These are phyloP conservation scores for Lepidothrix coronata DNA, from an alignment of 2,113 vertebrate species.

Conservation along the genomic window DNA sequence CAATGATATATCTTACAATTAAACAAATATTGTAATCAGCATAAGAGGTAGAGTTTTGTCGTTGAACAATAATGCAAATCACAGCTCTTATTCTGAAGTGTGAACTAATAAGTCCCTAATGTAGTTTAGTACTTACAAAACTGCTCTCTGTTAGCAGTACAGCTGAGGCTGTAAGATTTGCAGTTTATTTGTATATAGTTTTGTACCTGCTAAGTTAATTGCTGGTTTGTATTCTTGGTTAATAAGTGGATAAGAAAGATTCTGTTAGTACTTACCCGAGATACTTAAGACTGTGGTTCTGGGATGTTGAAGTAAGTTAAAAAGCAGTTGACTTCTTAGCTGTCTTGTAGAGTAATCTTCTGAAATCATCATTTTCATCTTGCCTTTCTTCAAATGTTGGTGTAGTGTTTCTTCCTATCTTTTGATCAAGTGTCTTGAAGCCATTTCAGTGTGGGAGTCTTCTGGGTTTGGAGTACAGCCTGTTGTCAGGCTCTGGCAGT, in stretches of 20 bases:
- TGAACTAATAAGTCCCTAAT: background rate
- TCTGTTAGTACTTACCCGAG: slow-evolving; percentile 15
- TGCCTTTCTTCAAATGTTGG: background rate
- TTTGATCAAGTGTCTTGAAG: background rate
- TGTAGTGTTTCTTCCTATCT: background rate
- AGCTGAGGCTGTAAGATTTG: background rate
- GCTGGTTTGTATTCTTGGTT: background rate
- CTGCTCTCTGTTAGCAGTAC: background rate
- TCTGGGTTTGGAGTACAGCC: background rate
- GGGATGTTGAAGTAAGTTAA: background rate
- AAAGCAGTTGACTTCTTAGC: background rate
- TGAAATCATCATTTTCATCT: background rate
- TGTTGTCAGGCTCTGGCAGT: background rate
- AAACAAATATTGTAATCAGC: background rate
- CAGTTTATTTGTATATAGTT: background rate
- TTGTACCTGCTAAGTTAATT: background rate
- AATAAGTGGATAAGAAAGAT: background rate
- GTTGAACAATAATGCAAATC: slow-evolving; percentile 38
- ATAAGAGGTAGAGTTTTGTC: slow-evolving; percentile 8
- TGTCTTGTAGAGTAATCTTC: background rate
- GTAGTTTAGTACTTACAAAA: background rate
- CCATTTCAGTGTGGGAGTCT: background rate
- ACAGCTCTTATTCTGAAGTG: background rate
- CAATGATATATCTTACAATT: background rate
- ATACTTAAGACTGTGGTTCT: background rate